Percentiles rank a stretch among this genome's conserved stretches.
These are phyloP conservation scores for Conomelus anceps DNA, from an alignment of 2,888 invertebrate genomes.

Conservation along the genomic window DNA sequence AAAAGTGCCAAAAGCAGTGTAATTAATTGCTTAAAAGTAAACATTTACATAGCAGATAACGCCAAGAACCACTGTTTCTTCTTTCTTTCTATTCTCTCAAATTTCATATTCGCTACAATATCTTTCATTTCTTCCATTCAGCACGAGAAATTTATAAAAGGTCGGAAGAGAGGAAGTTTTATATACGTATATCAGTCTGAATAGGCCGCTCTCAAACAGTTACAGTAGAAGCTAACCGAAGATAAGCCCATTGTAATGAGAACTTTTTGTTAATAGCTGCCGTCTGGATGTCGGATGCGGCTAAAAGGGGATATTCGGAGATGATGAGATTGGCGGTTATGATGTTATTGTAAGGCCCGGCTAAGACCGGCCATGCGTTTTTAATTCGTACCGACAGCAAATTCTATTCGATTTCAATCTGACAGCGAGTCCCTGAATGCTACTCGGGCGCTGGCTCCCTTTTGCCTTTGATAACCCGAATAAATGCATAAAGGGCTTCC, in stretches of 20 bases:
- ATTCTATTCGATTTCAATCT: neutral
- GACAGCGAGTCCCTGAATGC: neutral
- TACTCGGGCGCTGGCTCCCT: neutral
- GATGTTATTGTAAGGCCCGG: neutral
- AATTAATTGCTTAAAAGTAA: too few relatives aligned
- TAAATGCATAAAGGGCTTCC: neutral
- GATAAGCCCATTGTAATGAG: neutral
- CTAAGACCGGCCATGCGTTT: neutral
- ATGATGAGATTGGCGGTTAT: neutral
- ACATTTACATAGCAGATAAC: too few relatives aligned
- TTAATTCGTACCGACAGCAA: neutral
- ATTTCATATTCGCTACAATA: too few relatives aligned
- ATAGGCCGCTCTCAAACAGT: neutral
- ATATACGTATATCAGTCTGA: neutral
- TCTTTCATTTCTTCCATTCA: too few relatives aligned
- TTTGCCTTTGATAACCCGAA: neutral
- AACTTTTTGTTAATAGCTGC: neutral
- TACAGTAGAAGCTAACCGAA: neutral
- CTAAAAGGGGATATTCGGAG: neutral
- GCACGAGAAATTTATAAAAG: too few relatives aligned
- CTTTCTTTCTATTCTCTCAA: too few relatives aligned
- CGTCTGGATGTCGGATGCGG: neutral
- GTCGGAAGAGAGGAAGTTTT: neutral
- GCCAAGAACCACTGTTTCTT: too few relatives aligned
- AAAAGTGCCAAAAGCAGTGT: too few relatives aligned